These are phyloP conservation scores for Propsilocerus akamusi DNA, from an alignment of 1,140 invertebrate genomes.

Conservation along the genomic window DNA sequence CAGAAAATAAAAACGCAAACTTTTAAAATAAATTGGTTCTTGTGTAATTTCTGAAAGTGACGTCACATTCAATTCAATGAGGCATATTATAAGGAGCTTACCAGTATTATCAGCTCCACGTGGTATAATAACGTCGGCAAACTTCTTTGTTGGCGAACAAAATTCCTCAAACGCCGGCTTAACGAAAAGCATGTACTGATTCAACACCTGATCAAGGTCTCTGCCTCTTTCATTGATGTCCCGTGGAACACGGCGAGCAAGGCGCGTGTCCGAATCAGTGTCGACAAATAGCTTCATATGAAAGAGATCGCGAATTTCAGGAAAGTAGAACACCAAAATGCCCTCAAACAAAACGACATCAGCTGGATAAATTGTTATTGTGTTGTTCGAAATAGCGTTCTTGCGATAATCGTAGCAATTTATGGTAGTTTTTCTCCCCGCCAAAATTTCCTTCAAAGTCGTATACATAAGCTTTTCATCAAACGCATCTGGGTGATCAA, in stretches of 20 bases:
- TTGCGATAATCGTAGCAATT: slow-evolving; percentile 80
- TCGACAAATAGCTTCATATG: slow-evolving; percentile 99
- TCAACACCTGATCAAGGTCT: slow-evolving; percentile 83
- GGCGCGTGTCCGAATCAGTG: slow-evolving; percentile 91
- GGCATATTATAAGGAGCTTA: slow-evolving; percentile 27
- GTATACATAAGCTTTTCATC: slow-evolving; percentile 61
- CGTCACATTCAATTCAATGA: too few relatives aligned
- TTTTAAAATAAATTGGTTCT: slow-evolving; percentile 3
- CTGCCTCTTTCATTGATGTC: slow-evolving; percentile 88
- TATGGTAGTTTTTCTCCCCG: slow-evolving; percentile 68
- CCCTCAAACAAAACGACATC: slow-evolving; percentile 97
- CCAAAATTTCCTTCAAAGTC: slow-evolving; percentile 56
- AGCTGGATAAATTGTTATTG: slow-evolving; percentile 80
- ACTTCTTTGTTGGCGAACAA: slow-evolving; percentile 97
- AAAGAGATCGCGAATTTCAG: slow-evolving; percentile 84
- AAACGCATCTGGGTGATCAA: slow-evolving; percentile 93
- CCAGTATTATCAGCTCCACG: slow-evolving; percentile 90
- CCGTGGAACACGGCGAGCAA: slow-evolving; percentile 83
- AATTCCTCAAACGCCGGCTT: slow-evolving; percentile 99
- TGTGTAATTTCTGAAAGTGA: too few relatives aligned
- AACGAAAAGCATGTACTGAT: slow-evolving; percentile 93
- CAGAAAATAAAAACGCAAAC: background rate
- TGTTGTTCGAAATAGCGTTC: slow-evolving; percentile 54
- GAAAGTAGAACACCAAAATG: slow-evolving; percentile 94
- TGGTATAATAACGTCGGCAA: slow-evolving; percentile 98